A percentile compares a stretch with the other conserved stretches of the same genome.
phyloP scores from a whole-genome alignment of 2,888 invertebrate genomes.

The Nematopogon swammerdamellus region DNA sequence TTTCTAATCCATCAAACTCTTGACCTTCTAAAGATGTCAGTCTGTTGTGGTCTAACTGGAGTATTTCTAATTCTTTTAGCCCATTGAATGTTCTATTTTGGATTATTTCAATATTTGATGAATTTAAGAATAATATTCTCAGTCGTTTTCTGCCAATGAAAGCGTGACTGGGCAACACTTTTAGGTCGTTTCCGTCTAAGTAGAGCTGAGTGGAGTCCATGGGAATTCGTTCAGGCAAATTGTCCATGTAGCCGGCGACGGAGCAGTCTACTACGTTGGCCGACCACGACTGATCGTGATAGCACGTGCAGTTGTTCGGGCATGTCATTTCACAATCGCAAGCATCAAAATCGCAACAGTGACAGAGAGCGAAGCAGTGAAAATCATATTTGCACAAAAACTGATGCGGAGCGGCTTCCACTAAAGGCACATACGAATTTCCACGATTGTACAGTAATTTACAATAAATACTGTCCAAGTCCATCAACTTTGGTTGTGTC shows the following conservation, averaged over 20 bases:
- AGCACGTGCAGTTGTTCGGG: conserved; percentile 83
- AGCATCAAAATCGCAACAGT: conserved; percentile 88
- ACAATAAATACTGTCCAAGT: conserved; percentile 79
- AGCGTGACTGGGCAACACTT: conserved; percentile 73
- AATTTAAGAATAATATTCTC: conserved; percentile 72
- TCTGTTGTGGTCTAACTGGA: conserved; percentile 74
- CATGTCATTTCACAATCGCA: conserved; percentile 94
- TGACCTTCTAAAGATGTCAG: conserved; percentile 68
- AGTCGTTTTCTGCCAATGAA: conserved; percentile 82
- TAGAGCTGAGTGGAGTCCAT: conserved; percentile 90
- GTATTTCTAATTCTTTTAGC: conserved; percentile 68
- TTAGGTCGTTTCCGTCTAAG: conserved; percentile 79
- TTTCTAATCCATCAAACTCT: conserved; percentile 77
- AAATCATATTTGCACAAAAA: conserved; percentile 82
- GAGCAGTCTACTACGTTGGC: conserved; percentile 85
- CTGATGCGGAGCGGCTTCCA: conserved; percentile 77
- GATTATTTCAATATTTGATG: conserved; percentile 73
- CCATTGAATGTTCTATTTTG: conserved; percentile 84
- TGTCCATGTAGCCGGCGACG: conserved; percentile 63
- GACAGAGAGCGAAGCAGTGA: conserved; percentile 83
- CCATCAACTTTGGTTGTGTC: conserved; percentile 79
- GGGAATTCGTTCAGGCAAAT: conserved; percentile 77
- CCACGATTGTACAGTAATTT: conserved; percentile 76
- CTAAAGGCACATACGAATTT: conserved; percentile 68
- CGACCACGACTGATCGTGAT: conserved; percentile 83